A percentile compares a stretch with the other conserved stretches of the same genome.
These are phyloP conservation scores for Todiramphus saurophagus DNA, from an alignment of 2,113 vertebrate species.

Conservation along the genomic window DNA sequence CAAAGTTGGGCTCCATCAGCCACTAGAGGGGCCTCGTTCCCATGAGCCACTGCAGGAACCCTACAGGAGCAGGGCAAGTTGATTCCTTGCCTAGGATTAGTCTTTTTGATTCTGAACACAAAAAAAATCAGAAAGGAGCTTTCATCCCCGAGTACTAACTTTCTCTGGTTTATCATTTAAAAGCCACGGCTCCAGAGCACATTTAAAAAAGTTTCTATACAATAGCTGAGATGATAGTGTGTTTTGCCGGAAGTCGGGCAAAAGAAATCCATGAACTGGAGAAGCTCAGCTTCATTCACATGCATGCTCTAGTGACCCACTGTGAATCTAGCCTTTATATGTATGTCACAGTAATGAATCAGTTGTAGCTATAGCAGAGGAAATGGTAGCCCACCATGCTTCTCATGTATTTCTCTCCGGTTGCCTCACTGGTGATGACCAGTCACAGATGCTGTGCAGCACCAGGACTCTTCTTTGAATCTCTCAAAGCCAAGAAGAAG, in stretches of 20 bases:
- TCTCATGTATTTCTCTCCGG: not conserved
- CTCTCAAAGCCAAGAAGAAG: not conserved
- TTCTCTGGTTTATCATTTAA: not conserved
- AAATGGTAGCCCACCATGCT: not conserved
- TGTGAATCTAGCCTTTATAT: not conserved
- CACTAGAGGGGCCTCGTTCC: not conserved
- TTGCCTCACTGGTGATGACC: not conserved
- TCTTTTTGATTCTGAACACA: not conserved
- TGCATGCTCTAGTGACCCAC: not conserved
- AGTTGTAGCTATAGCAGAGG: not conserved
- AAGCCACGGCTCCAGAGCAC: not conserved
- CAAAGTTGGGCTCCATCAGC: not conserved
- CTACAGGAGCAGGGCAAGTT: accelerated
- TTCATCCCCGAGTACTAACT: not conserved
- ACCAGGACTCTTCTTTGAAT: not conserved
- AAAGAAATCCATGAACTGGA: not conserved
- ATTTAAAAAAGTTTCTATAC: not conserved
- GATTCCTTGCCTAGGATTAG: not conserved
- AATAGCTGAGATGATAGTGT: not conserved
- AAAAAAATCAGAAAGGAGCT: not conserved
- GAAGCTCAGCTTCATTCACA: not conserved
- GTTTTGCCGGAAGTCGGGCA: not conserved
- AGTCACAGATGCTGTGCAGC: not conserved
- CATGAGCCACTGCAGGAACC: not conserved
- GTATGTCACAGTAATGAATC: not conserved